Evolutionary conservation across 2,888 invertebrate genomes (phyloP).

Genomic region (Petrolisthes manimaculis): DNA sequence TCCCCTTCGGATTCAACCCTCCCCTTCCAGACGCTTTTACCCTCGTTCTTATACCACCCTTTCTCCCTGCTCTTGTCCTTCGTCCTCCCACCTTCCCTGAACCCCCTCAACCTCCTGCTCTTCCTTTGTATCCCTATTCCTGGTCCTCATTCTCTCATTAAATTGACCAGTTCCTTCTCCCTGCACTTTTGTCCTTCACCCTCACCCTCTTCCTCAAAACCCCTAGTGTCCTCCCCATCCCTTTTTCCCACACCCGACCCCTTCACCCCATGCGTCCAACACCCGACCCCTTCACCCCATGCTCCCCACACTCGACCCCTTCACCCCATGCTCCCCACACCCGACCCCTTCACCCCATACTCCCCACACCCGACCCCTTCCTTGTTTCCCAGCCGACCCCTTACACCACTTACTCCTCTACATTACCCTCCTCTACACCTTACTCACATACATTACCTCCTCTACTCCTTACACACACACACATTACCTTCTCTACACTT

Average conservation of each 20-base stretch:
- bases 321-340: not conserved
- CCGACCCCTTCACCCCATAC: not conserved
- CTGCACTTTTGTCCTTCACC: not conserved
- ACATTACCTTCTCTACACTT: not conserved
- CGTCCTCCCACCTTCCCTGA: not conserved
- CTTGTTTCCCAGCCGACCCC: not conserved
- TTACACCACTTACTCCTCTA: not conserved
- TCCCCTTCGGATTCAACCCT: not conserved
- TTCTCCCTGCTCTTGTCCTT: not conserved
- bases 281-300: not conserved
- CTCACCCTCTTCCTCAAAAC: not conserved
- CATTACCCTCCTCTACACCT: not conserved
- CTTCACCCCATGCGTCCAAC: not conserved
- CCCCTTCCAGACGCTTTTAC: too few species aligned
- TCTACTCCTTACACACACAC: not conserved
- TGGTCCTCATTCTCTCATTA: not conserved
- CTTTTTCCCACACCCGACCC: not conserved
- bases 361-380: not conserved
- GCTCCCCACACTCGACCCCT: not conserved
- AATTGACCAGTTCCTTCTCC: not conserved
- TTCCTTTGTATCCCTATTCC: not conserved
- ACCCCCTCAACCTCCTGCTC: not conserved
- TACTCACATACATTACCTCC: not conserved
- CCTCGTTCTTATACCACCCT: too few species aligned
- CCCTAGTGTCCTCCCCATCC: not conserved